Conservation (phyloP, 2,113 vertebrate genomes). For the Chionodraco myersi region DNA sequence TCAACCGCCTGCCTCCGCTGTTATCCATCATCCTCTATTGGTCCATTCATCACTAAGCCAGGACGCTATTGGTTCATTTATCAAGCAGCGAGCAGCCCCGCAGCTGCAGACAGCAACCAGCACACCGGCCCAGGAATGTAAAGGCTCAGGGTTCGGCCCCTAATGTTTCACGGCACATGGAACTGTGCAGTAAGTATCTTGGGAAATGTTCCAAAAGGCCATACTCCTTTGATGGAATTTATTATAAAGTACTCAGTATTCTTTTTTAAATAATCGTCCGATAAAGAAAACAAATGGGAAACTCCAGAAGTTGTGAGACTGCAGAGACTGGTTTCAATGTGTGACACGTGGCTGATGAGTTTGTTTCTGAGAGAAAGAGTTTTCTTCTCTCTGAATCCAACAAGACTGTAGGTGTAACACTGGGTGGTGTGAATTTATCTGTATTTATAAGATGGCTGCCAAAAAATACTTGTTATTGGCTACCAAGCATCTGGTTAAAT, state of each 20-base stretch:
- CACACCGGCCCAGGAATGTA: conserved; percentile 69
- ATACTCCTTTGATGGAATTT: conserved; percentile 18
- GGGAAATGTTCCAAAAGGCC: conserved; percentile 27
- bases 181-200: conserved; percentile 29
- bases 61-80: conserved; percentile 69
- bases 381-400: background rate
- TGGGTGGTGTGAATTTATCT: conserved; percentile 17
- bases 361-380: conserved; percentile 23
- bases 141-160: conserved; percentile 49
- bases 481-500: conserved; percentile 32
- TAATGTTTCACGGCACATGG: conserved; percentile 56
- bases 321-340: conserved; percentile 11
- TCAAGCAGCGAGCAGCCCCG: conserved; percentile 57
- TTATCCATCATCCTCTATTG: conserved; percentile 79
- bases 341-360: conserved; percentile 30
- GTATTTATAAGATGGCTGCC: background rate
- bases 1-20: conserved; percentile 40
- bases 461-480: conserved; percentile 4
- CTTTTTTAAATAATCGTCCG: background rate
- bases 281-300: conserved; percentile 18
- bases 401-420: conserved; percentile 3
- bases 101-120: conserved; percentile 68
- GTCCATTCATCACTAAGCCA: conserved; percentile 75
- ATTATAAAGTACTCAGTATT: conserved; percentile 19
- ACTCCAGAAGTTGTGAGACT: background rate